phyloP scores from a whole-genome alignment of 2,113 vertebrate species.

The Psammodynastes pulverulentus region DNA sequence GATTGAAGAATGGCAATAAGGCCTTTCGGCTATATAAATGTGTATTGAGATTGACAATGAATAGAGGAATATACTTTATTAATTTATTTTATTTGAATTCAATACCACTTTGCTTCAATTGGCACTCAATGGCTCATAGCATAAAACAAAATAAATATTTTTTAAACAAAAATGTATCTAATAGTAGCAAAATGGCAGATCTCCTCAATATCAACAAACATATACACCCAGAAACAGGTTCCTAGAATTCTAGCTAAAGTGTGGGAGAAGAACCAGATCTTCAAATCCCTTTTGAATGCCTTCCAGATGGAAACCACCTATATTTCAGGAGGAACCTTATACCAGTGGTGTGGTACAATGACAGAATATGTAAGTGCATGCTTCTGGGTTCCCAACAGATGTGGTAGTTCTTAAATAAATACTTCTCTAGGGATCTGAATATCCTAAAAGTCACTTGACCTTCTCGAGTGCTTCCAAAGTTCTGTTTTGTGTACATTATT shows the following conservation, averaged over 20 bases:
- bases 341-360: background rate
- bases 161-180: background rate
- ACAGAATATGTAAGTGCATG: background rate
- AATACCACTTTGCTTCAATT: background rate
- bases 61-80: background rate
- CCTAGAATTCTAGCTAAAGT: background rate
- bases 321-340: background rate
- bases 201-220: background rate
- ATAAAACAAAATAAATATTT: background rate
- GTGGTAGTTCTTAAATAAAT: background rate
- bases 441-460: background rate
- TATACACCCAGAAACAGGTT: background rate
- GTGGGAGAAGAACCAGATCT: background rate
- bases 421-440: background rate
- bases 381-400: background rate
- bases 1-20: background rate
- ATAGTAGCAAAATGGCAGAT: background rate
- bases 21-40: background rate
- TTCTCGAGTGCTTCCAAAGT: background rate
- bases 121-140: background rate
- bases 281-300: background rate
- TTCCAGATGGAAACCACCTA: background rate
- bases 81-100: background rate
- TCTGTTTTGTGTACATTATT: background rate
- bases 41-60: constrained; percentile 7